Base-by-base conservation (phyloP, 2,888 invertebrate species). In the Trichopria drosophilae region DNA sequence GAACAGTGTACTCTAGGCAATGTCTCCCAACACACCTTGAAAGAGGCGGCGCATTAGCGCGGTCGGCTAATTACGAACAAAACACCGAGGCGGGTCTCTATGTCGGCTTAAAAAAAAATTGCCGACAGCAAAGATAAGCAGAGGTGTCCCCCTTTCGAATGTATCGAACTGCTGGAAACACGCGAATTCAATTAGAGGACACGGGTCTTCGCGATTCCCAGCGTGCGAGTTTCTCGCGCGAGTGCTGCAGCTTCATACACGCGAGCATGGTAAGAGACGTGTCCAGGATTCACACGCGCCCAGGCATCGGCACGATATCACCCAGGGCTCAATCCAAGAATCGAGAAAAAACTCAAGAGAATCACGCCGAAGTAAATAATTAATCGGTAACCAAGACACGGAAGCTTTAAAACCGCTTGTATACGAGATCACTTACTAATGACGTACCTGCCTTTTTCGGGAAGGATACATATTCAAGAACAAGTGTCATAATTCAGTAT, bases 101-200 rank as follows among this genome's bases (percentile, higher is more conserved):
- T 55, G 48, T 51, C 48, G 47, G 43, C 49, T 37, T 47, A 55
- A 58, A 51, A 51, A 55, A 55, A 54, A 56, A 51, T 59, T 57
- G 59, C 50, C 45, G 51, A 49, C 48, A 45, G 23, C 32, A 22
- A 46, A 55, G 60, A 60, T 60, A 59, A 60, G 52, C 42, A 24
- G 41, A 22, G 20, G 12, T 19, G 26, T 37, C 26, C 42, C 42
- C 43, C 34, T 37, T 20, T 45, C 45, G 39, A 50, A 46, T 24
- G 53, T 52, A 51, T 50, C 58, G 53, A 35, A 18, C 39, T 29
- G 43, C 29, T 34, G 42, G 49, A n/a, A 59, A 60, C 60, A 60
- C 60, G 60, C 60, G 58, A 60, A 59, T 59, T 59, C 57, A 60
- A 60, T 60, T 60, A 60, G 57, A 53, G 51, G 36, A 16, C 40